Conservation (phyloP, 2,113 vertebrate genomes). For the Alethe castanea region DNA sequence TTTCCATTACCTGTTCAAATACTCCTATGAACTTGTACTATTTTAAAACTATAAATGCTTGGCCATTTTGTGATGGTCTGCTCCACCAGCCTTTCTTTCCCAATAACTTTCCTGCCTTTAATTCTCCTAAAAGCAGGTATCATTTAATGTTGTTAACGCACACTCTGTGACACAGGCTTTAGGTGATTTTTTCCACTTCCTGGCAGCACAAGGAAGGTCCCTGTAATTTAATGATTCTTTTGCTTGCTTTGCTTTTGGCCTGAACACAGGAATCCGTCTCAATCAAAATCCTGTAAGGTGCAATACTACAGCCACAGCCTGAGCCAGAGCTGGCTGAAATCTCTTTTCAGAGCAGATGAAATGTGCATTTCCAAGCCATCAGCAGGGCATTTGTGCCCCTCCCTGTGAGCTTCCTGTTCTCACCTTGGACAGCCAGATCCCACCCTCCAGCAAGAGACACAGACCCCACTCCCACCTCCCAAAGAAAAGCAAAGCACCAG, state of each 20-base stretch:
- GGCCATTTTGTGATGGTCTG: background rate
- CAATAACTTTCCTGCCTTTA: background rate
- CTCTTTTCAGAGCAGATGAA: background rate
- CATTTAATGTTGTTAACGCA: background rate
- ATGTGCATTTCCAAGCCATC: accelerated
- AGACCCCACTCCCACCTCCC: accelerated
- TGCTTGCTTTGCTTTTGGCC: background rate
- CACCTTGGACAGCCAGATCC: background rate
- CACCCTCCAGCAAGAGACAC: background rate
- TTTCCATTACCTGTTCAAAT: background rate
- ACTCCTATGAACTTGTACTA: background rate
- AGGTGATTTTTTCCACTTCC: background rate
- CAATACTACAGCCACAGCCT: no score
- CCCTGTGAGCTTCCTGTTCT: background rate
- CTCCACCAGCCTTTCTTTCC: background rate
- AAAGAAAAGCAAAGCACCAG: conserved; percentile 48
- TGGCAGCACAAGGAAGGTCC: background rate
- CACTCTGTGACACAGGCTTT: background rate
- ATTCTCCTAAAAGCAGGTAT: background rate
- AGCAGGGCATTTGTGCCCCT: background rate
- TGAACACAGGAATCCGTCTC: background rate
- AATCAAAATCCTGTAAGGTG: background rate
- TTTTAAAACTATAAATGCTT: background rate
- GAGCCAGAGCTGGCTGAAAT: background rate
- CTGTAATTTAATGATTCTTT: background rate